Conservation (phyloP, 64 coral and sea anemone species). For the Anthopleura sola region DNA sequence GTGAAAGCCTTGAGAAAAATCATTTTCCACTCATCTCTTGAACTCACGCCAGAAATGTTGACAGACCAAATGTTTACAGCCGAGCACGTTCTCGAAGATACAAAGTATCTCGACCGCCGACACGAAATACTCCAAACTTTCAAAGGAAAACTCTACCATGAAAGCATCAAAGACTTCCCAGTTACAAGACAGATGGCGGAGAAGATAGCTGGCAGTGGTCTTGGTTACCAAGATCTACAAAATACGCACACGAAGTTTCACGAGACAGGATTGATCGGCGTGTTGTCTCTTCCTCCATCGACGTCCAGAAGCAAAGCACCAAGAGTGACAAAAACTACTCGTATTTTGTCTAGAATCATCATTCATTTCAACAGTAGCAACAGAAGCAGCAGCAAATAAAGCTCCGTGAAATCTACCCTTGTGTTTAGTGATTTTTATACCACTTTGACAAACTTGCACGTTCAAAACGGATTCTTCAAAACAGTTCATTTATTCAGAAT, state of each 20-base stretch:
- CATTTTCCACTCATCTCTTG: conserved; percentile 18
- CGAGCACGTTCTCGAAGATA: conserved; percentile 3
- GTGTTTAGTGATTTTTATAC: too few species aligned
- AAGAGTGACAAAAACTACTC: too few species aligned
- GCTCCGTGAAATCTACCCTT: too few species aligned
- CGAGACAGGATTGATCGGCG: too few species aligned
- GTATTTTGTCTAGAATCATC: too few species aligned
- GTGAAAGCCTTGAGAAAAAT: conserved; percentile 22
- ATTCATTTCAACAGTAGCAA: too few species aligned
- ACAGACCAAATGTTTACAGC: background rate
- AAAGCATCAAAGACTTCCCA: background rate
- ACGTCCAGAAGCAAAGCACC: too few species aligned
- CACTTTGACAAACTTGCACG: too few species aligned
- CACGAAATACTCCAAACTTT: conserved; percentile 47
- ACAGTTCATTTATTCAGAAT: too few species aligned
- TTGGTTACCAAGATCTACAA: conserved; percentile 18
- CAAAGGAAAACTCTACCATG: conserved; percentile 27
- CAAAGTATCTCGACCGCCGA: conserved; percentile 31
- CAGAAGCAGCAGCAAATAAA: too few species aligned
- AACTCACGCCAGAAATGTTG: background rate
- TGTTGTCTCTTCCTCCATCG: too few species aligned
- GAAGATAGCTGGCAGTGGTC: conserved; percentile 47
- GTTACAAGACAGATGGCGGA: conserved; percentile 33
- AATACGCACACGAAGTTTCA: conserved; percentile 31
- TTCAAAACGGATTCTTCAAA: too few species aligned